A percentile compares a stretch with the other conserved stretches of the same genome.
Conservation (phyloP, 2,113 vertebrate genomes). For the Rhombomys opimus region DNA sequence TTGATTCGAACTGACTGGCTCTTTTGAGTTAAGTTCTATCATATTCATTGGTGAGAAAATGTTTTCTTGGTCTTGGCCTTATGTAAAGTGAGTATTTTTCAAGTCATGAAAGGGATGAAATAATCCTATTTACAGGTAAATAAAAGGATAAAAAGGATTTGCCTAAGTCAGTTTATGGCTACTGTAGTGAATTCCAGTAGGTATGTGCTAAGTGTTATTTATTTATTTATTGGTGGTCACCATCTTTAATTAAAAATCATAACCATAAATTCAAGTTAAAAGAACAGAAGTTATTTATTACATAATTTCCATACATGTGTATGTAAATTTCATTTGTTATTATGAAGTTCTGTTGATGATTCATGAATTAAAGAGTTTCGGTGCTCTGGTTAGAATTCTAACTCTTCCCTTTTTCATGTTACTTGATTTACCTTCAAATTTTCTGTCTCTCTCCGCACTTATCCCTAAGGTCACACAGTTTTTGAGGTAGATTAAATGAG, state of each 20-base stretch:
- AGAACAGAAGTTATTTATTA: background rate
- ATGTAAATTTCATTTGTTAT: conserved; percentile 37
- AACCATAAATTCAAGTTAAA: background rate
- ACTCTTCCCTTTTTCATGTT: background rate
- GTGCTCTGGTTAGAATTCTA: background rate
- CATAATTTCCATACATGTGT: background rate
- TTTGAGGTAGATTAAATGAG: conserved; percentile 20
- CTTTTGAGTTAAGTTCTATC: too few relatives aligned
- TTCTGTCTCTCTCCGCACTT: background rate
- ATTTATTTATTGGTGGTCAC: background rate
- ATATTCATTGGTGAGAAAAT: conserved; percentile 8
- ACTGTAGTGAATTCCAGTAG: background rate
- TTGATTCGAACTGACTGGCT: too few relatives aligned
- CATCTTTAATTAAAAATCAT: conserved; percentile 39
- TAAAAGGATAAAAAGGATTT: background rate
- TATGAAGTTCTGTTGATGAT: background rate
- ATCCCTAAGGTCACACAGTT: background rate
- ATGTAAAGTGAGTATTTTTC: background rate
- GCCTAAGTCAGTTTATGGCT: conserved; percentile 19
- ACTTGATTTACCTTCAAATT: background rate
- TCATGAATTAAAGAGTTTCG: background rate
- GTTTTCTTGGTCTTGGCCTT: conserved; percentile 35
- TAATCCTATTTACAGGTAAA: conserved; percentile 31
- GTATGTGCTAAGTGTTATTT: background rate
- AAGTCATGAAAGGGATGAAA: conserved; percentile 50